Base-by-base conservation (phyloP, 1,140 invertebrate species). In the Drosophila nebulosa region DNA sequence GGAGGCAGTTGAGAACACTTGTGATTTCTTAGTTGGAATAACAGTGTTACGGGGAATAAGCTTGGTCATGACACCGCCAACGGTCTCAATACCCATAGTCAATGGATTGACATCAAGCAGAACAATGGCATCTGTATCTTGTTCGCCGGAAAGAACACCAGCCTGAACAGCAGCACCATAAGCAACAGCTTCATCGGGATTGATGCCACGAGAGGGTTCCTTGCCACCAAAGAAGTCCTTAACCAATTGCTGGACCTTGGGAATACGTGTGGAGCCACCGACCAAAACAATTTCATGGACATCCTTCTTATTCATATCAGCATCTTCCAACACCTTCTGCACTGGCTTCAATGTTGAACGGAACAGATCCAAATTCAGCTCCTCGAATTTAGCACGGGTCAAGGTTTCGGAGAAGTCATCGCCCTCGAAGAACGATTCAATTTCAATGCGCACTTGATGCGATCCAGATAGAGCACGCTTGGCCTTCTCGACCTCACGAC, bases 41-140 rank as follows among this genome's bases (percentile, higher is more conserved):
- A 99, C 98, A 50, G 98, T 99, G 93, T 99, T 99, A 89, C 99
- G 94, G 60, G 97, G 96, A 91, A 99, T 99, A 22, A 99, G 93
- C 92, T 99, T 99, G 68, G 99, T 99, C 99, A 99, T 99, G 9
- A 99, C 98, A 74, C 99, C 99, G 68, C 99, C 99, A 64, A 99
- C 98, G 69, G 99, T 99, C 93, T 99, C 99, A 91, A 99, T 99
- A 93, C 99, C 99, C 95, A 99, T 95, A 64, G 99, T 99, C 52
- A 99, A 93, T 78, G 99, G 99, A 90, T 99, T 99, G 42, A 99
- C 99, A 91, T 99, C 99, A 39, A 99, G 93, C 66, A 99, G 94
- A 4, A 99, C 98, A 74, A 99, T 96, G 58, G 99, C 98, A 79
- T 98, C 97, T 1, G 98, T 98, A 90, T 98, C 97, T 92, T 97